phyloP scores from a whole-genome alignment of 1,140 invertebrate species.

The Meloidogyne exigua region DNA sequence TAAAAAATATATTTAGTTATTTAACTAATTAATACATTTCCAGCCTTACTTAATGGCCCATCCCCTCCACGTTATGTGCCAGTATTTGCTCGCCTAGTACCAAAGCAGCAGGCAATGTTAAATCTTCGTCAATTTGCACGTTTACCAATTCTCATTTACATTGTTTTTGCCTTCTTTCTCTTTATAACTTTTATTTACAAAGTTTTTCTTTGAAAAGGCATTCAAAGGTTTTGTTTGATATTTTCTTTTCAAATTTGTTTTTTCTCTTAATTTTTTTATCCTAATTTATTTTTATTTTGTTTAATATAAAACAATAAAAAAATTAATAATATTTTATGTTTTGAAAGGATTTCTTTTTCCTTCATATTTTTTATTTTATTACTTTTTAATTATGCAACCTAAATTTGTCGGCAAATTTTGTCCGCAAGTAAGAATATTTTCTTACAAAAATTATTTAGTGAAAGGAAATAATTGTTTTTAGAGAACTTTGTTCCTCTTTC shows the following conservation, averaged over 20 bases:
- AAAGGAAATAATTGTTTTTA: no score
- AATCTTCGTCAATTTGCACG: slow-evolving; percentile 28
- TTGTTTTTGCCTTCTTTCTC: slow-evolving; percentile 10
- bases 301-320: no score
- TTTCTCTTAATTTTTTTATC: background rate
- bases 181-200: slow-evolving; percentile 11
- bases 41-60: slow-evolving; percentile 22
- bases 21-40: slow-evolving; percentile 13
- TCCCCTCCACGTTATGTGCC: slow-evolving; percentile 37
- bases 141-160: slow-evolving; percentile 24
- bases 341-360: no score
- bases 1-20: background rate
- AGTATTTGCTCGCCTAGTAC: slow-evolving; percentile 32
- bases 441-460: no score
- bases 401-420: no score
- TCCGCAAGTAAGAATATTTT: no score
- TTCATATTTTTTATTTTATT: no score
- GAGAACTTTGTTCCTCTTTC: no score
- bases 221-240: background rate
- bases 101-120: slow-evolving; percentile 16
- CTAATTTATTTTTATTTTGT: no score
- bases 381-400: no score
- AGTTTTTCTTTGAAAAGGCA: background rate
- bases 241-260: background rate
- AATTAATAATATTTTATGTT: no score